Percentiles rank a stretch among this genome's conserved stretches.
These are phyloP conservation scores for Ostrea denselamellosa DNA, from an alignment of 1,140 invertebrate genomes.

Conservation along the genomic window DNA sequence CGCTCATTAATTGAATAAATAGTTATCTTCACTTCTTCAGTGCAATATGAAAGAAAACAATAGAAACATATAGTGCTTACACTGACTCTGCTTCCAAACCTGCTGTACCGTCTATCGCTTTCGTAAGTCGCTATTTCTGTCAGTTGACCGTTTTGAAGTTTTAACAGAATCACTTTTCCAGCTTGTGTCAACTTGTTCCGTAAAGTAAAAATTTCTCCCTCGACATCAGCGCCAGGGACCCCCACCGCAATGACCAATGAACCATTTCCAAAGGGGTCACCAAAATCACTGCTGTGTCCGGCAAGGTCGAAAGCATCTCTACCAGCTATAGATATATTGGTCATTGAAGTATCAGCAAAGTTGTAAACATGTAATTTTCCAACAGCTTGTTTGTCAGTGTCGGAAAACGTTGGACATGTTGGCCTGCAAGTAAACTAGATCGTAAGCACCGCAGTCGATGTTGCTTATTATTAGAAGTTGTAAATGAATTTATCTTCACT, in stretches of 20 bases:
- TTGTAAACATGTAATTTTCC: slow-evolving; percentile 45
- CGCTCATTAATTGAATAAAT: too few relatives aligned
- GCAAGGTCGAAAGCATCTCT: slow-evolving; percentile 22
- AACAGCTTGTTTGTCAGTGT: slow-evolving; percentile 44
- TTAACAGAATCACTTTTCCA: slow-evolving; percentile 46
- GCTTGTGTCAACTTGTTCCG: slow-evolving; percentile 47
- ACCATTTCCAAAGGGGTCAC: slow-evolving; percentile 44
- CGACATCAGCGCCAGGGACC: slow-evolving; percentile 38
- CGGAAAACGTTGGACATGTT: slow-evolving; percentile 7
- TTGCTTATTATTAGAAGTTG: neutral
- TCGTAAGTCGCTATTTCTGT: slow-evolving; percentile 58
- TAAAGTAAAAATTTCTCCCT: slow-evolving; percentile 45
- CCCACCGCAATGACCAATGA: slow-evolving; percentile 52
- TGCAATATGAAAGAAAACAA: neutral
- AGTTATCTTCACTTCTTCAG: too few relatives aligned
- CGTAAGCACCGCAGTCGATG: too few relatives aligned
- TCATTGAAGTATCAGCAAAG: slow-evolving; percentile 31
- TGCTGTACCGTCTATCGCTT: slow-evolving; percentile 68
- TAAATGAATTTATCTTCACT: neutral
- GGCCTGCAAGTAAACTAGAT: slow-evolving; percentile 31
- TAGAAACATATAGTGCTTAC: slow-evolving; percentile 45
- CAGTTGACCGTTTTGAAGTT: slow-evolving; percentile 31
- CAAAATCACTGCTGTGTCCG: slow-evolving; percentile 52
- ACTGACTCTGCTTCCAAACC: slow-evolving; percentile 66
- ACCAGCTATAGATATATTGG: slow-evolving; percentile 47